These are phyloP conservation scores for Amphiprion clarkii DNA, from an alignment of 2,797 vertebrate species.

Conservation along the genomic window DNA sequence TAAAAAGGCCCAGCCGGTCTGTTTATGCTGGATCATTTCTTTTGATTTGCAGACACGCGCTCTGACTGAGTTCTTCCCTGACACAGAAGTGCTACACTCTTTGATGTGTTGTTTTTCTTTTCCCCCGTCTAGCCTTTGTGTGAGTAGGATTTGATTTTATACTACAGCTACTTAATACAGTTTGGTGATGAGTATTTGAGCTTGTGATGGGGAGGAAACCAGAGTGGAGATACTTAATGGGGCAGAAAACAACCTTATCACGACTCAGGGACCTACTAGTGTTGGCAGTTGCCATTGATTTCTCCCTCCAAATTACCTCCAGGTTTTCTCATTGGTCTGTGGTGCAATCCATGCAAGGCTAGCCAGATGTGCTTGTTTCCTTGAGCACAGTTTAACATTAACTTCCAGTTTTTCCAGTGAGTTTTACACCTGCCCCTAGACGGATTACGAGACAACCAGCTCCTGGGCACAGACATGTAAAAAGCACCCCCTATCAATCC, in stretches of 20 bases:
- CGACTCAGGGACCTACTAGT: slow-evolving; percentile 47
- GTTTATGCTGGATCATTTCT: background rate
- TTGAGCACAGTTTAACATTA: slow-evolving; percentile 29
- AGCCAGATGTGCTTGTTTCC: slow-evolving; percentile 53
- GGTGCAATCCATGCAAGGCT: slow-evolving; percentile 40
- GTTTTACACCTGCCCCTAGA: slow-evolving; percentile 23
- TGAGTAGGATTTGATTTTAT: slow-evolving; percentile 32
- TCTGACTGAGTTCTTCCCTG: slow-evolving; percentile 10
- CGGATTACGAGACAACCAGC: background rate
- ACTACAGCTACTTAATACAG: slow-evolving; percentile 43
- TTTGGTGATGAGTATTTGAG: slow-evolving; percentile 56
- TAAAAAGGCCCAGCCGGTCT: background rate
- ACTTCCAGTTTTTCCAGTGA: slow-evolving; percentile 31
- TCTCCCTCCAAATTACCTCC: slow-evolving; percentile 61
- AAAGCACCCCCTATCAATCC: background rate
- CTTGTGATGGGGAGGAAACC: slow-evolving; percentile 49
- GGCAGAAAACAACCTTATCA: slow-evolving; percentile 66
- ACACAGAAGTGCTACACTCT: background rate
- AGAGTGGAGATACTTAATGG: slow-evolving; percentile 66
- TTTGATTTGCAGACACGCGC: slow-evolving; percentile 1
- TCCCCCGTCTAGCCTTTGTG: background rate
- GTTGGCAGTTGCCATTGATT: slow-evolving; percentile 67
- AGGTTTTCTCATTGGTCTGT: slow-evolving; percentile 54
- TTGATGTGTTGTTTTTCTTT: slow-evolving; percentile 1
- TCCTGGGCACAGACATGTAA: background rate